These are phyloP conservation scores for Heliconius erato DNA, from an alignment of 2,888 invertebrate species.

Conservation along the genomic window DNA sequence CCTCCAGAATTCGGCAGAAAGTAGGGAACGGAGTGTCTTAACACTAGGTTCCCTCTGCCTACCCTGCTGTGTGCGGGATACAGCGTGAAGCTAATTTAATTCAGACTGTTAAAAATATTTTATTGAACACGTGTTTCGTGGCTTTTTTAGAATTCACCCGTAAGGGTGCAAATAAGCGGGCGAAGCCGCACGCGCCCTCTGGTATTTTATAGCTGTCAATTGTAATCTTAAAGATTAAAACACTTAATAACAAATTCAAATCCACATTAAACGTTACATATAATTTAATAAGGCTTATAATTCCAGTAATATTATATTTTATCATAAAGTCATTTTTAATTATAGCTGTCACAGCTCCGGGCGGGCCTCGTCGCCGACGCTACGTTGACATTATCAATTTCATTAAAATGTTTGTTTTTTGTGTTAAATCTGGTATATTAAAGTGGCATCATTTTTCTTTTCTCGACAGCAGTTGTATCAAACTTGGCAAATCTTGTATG, in stretches of 20 bases:
- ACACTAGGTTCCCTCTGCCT: too few relatives aligned
- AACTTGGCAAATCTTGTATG: constrained; percentile 20
- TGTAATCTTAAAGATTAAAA: not conserved
- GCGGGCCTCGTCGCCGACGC: constrained; percentile 32
- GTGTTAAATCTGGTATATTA: constrained; percentile 21
- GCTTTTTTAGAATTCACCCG: too few relatives aligned
- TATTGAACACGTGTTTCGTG: too few relatives aligned
- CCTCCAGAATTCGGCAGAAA: too few relatives aligned
- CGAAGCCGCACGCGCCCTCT: too few relatives aligned
- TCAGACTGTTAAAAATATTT: too few relatives aligned
- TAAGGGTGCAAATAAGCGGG: too few relatives aligned
- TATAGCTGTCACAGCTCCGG: constrained; percentile 39
- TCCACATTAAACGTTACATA: not conserved
- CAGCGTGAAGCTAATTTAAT: too few relatives aligned
- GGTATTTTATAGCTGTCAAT: not conserved
- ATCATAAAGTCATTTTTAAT: constrained; percentile 43
- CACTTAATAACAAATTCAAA: not conserved
- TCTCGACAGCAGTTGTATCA: constrained; percentile 19
- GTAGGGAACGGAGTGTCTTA: too few relatives aligned
- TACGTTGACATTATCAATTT: constrained; percentile 47
- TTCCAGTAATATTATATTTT: constrained; percentile 32
- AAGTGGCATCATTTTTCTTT: constrained; percentile 20
- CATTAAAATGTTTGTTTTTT: constrained; percentile 32
- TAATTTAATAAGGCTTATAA: constrained; percentile 22
- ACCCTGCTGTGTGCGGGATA: too few relatives aligned